Evolutionary conservation across 1,140 invertebrate species (phyloP).

Genomic region (Amphibalanus amphitrite): DNA sequence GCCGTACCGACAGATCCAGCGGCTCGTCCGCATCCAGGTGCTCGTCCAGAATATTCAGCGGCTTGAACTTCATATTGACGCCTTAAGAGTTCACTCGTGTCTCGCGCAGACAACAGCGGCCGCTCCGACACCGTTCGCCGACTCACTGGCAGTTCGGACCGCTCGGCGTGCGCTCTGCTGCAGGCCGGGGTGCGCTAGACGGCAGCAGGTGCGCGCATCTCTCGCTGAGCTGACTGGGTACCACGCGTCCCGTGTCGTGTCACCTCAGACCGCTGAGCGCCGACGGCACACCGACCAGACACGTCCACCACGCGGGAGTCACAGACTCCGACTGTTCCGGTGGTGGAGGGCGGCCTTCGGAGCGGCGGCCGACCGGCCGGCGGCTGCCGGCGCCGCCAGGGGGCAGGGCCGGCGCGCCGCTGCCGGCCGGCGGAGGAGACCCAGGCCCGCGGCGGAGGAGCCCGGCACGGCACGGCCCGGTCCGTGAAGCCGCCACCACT

Average conservation of each 20-base stretch:
- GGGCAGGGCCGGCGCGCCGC: too few relatives aligned
- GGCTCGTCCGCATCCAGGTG: background rate
- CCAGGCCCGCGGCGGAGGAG: too few relatives aligned
- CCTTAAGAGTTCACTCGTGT: background rate
- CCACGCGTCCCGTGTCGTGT: too few relatives aligned
- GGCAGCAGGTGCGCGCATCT: too few relatives aligned
- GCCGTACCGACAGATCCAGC: background rate
- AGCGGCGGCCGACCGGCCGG: background rate
- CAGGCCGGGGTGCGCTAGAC: too few relatives aligned
- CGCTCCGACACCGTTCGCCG: background rate
- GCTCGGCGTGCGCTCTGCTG: too few relatives aligned
- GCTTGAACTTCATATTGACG: background rate
- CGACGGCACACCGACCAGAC: background rate
- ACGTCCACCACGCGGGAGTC: background rate
- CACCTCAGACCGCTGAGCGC: too few relatives aligned
- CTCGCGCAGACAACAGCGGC: background rate
- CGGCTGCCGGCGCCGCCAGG: background rate
- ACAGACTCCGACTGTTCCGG: background rate
- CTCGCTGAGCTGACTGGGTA: too few relatives aligned
- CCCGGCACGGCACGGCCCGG: too few relatives aligned
- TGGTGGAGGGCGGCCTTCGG: background rate
- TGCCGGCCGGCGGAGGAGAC: too few relatives aligned
- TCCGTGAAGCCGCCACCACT: too few relatives aligned
- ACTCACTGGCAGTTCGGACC: too few relatives aligned
- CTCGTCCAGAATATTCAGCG: background rate